phyloP scores from a whole-genome alignment of 2,888 invertebrate species.

The Leptopilina drosophilae region DNA sequence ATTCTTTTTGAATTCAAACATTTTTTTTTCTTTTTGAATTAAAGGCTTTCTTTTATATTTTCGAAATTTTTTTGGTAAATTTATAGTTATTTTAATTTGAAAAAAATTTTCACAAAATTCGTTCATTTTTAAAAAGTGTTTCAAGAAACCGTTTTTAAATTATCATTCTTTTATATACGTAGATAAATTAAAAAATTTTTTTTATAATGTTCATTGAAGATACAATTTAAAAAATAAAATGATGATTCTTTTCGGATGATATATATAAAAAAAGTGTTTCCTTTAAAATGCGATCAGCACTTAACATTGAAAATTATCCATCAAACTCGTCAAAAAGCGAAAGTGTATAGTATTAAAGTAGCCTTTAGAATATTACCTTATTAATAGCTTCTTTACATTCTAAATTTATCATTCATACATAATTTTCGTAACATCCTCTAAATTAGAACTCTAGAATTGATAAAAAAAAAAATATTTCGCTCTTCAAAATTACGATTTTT shows the following conservation, averaged over 20 bases:
- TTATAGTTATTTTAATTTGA: too few relatives aligned
- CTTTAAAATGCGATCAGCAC: not conserved
- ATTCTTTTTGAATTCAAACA: too few relatives aligned
- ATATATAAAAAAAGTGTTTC: not conserved
- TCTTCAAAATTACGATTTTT: not conserved
- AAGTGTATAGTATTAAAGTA: conserved; percentile 11
- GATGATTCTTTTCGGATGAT: not conserved
- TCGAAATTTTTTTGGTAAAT: too few relatives aligned
- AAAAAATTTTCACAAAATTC: too few relatives aligned
- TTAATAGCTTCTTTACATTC: not conserved
- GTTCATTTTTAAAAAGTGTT: too few relatives aligned
- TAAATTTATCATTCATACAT: conserved; percentile 4
- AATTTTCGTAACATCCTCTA: not conserved
- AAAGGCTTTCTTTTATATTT: too few relatives aligned
- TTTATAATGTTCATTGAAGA: too few relatives aligned
- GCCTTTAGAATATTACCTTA: not conserved
- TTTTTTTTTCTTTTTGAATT: too few relatives aligned
- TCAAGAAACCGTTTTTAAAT: too few relatives aligned
- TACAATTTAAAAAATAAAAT: too few relatives aligned
- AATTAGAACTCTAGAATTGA: not conserved
- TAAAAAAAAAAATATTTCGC: not conserved
- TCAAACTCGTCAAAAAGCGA: conserved; percentile 3
- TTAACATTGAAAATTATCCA: conserved; percentile 6
- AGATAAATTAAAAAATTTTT: too few relatives aligned
- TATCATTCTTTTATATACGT: too few relatives aligned